A percentile compares a stretch with the other conserved stretches of the same genome.
These are phyloP conservation scores for Diploscapter pachys DNA, from an alignment of 1,140 invertebrate genomes.

Conservation along the genomic window DNA sequence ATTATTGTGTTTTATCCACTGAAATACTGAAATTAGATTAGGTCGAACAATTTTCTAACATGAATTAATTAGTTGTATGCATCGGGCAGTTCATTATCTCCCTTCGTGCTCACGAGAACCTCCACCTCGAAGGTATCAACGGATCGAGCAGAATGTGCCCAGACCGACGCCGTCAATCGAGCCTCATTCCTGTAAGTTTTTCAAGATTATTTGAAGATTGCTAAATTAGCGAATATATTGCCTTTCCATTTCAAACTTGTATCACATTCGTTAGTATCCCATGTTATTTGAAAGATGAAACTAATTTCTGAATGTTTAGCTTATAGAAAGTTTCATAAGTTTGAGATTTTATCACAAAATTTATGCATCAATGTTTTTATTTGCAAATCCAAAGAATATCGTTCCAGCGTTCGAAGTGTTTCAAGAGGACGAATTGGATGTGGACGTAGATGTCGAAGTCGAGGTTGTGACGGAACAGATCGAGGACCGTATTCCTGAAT, in stretches of 20 bases:
- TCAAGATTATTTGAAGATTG: neutral
- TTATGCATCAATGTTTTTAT: constrained; percentile 1
- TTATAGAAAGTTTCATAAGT: neutral
- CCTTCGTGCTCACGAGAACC: too few species aligned
- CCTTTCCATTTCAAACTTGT: neutral
- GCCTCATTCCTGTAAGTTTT: neutral
- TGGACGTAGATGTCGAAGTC: too few species aligned
- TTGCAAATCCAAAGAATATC: neutral
- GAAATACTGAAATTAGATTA: neutral
- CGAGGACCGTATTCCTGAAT: too few species aligned
- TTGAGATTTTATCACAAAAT: neutral
- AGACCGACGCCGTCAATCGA: neutral
- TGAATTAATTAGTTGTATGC: too few species aligned
- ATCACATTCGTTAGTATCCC: neutral
- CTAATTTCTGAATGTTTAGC: neutral
- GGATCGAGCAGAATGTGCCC: neutral
- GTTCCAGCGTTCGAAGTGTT: neutral
- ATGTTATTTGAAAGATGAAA: neutral
- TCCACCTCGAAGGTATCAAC: neutral
- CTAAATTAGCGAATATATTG: neutral
- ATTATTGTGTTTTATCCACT: too few species aligned
- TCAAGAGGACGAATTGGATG: neutral
- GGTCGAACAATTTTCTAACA: neutral
- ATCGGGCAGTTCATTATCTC: too few species aligned
- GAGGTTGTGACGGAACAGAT: too few species aligned